A percentile compares a stretch with the other conserved stretches of the same genome.
phyloP scores from a whole-genome alignment of 2,113 vertebrate species.

The Numenius arquata region DNA sequence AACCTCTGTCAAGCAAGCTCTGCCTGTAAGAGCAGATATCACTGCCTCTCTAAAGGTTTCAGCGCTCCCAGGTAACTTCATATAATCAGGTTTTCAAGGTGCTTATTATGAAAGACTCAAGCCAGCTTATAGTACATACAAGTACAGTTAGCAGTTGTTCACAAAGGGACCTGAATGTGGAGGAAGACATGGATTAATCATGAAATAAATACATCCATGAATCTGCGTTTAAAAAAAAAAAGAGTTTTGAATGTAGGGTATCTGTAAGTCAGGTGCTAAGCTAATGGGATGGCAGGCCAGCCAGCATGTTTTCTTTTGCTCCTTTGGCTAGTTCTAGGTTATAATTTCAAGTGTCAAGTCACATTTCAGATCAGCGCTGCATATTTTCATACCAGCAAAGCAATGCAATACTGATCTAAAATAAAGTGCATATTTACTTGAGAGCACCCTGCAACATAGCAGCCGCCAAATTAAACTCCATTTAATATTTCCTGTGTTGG shows the following conservation, averaged over 20 bases:
- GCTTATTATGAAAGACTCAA: background rate
- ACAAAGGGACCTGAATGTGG: background rate
- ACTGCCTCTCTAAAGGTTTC: background rate
- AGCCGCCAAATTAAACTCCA: slow-evolving; percentile 26
- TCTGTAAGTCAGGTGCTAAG: background rate
- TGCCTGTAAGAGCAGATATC: background rate
- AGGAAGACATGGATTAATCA: background rate
- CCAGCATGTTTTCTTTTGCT: background rate
- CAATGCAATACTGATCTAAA: background rate
- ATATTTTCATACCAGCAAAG: background rate
- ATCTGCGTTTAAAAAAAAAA: background rate
- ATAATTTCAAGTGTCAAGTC: slow-evolving; percentile 2
- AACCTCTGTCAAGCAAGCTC: background rate
- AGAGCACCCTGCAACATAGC: background rate
- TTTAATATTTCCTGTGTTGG: slow-evolving; percentile 2
- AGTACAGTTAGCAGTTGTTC: background rate
- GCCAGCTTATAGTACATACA: background rate
- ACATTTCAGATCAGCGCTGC: background rate
- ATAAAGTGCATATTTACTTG: background rate
- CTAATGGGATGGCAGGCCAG: background rate
- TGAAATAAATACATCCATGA: background rate
- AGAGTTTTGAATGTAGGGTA: background rate
- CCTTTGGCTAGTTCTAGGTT: background rate
- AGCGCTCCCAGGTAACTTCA: background rate
- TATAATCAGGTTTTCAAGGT: background rate